Evolutionary conservation across 2,888 invertebrate species (phyloP).

Genomic region (Emmelina monodactyla): DNA sequence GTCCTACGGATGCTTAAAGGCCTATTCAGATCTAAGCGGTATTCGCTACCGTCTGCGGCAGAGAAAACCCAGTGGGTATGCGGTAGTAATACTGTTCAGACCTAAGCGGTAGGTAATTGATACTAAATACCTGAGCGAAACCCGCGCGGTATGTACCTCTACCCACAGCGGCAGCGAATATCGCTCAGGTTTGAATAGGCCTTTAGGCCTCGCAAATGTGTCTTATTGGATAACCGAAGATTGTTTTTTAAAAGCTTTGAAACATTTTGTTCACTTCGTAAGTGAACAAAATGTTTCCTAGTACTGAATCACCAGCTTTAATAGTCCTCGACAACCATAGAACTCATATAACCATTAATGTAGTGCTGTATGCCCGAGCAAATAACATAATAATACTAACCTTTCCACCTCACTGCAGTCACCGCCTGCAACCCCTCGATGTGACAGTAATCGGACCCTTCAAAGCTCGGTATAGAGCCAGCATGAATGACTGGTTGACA

Average conservation of each 20-base stretch:
- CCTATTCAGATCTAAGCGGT: no score
- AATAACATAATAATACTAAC: slow-evolving; percentile 13
- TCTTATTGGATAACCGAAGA: slow-evolving; percentile 16
- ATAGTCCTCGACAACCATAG: slow-evolving; percentile 13
- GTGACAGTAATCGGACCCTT: slow-evolving; percentile 12
- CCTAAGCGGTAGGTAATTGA: no score
- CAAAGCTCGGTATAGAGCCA: slow-evolving; percentile 10
- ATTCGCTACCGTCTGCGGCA: no score
- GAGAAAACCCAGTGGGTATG: no score
- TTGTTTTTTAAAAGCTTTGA: slow-evolving; percentile 14
- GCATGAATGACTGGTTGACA: slow-evolving; percentile 15
- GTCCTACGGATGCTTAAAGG: slow-evolving; percentile 11
- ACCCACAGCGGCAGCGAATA: no score
- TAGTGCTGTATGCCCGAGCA: slow-evolving; percentile 11
- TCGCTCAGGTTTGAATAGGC: no score
- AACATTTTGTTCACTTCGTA: slow-evolving; percentile 13
- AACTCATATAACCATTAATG: slow-evolving; percentile 10
- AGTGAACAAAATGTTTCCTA: no score
- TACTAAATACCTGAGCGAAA: no score
- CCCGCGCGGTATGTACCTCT: no score
- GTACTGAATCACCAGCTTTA: slow-evolving; percentile 7
- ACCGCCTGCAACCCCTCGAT: slow-evolving; percentile 12
- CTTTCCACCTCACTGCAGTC: slow-evolving; percentile 14
- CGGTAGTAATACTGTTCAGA: no score
- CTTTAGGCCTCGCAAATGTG: slow-evolving; percentile 14